Evolutionary conservation across 2,888 invertebrate species (phyloP).

Genomic region (Exephanes ischioxanthus): DNA sequence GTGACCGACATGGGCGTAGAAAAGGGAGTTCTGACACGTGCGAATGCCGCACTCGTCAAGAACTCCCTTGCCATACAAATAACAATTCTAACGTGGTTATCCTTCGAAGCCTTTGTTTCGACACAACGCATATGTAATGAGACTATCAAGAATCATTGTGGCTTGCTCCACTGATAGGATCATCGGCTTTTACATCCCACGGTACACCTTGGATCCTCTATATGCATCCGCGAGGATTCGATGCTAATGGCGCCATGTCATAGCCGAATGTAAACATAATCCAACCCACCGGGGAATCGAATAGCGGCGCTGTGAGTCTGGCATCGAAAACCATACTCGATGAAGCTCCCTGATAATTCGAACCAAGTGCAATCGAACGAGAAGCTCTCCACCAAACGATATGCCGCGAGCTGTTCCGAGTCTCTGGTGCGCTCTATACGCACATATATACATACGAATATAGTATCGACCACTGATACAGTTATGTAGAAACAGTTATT

Average conservation of each 20-base stretch:
- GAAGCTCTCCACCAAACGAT: constrained; percentile 35
- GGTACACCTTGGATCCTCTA: not conserved
- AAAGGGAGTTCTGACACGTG: too few relatives aligned
- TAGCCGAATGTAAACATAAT: not conserved
- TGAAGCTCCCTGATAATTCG: constrained; percentile 50
- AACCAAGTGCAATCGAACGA: constrained; percentile 33
- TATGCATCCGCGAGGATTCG: not conserved
- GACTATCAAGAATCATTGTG: not conserved
- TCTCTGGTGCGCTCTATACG: constrained; percentile 5
- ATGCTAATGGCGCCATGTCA: not conserved
- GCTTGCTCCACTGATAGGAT: not conserved
- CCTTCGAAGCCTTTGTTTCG: not conserved
- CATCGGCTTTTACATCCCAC: not conserved
- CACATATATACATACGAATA: constrained; percentile 10
- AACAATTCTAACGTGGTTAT: not conserved
- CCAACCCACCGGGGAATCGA: constrained; percentile 30
- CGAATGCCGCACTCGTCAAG: too few relatives aligned
- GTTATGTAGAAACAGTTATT: not conserved
- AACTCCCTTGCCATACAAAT: too few relatives aligned
- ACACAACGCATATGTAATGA: not conserved
- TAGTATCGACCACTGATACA: not conserved
- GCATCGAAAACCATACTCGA: constrained; percentile 47
- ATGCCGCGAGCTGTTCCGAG: not conserved
- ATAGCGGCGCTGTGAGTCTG: constrained; percentile 33
- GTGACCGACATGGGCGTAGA: too few relatives aligned